Evolutionary conservation across 1,140 invertebrate genomes (phyloP), one percentile per base, ranked within the genome.

Genomic region (Parapsyche elsis): DNA sequence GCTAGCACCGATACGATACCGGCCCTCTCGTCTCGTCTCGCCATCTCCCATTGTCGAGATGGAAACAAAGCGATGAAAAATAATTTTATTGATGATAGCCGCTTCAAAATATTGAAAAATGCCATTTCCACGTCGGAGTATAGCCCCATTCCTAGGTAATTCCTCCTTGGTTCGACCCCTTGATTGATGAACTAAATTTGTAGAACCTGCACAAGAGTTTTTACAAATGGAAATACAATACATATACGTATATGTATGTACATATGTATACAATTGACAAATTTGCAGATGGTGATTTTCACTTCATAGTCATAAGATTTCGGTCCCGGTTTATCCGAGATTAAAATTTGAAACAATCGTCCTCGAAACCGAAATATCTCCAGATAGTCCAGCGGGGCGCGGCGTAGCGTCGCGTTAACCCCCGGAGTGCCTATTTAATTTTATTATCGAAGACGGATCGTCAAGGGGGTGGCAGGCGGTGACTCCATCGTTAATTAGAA

Each of bases 11-110:
- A n/a, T 19, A 38, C 23, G 38, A 19, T 30, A 21, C 24, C 26
- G 23, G 53, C n/a, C 9, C 57, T 46, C 23, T 30, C 57, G 10
- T 19, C 75, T 16, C 26, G 1, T 71, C 26, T 44, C 70, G 26
- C 16, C 64, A 67, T 67, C 64, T 67, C 38, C 70, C 70, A 71
- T 71, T 71, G 46, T 57, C 44, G 46, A 57, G 79, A 57, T 76
- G 77, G 73, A 79, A 79, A 80, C 81, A 82, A 82, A 75, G 78
- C 59, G 70, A 14, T 16, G 78, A 73, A 80, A 80, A 59, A 77
- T 80, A 80, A 82, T 80, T 82, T 82, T 82, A 82, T 82, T 80
- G 81, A 82, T 82, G 78, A 82, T 77, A 71, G 61, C 23, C 81
- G 77, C 9, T 77, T 61, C 57, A 71, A 76, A 80, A 82, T 80